Evolutionary conservation across 2,797 vertebrate species (phyloP).

Genomic region (Tapirus indicus): DNA sequence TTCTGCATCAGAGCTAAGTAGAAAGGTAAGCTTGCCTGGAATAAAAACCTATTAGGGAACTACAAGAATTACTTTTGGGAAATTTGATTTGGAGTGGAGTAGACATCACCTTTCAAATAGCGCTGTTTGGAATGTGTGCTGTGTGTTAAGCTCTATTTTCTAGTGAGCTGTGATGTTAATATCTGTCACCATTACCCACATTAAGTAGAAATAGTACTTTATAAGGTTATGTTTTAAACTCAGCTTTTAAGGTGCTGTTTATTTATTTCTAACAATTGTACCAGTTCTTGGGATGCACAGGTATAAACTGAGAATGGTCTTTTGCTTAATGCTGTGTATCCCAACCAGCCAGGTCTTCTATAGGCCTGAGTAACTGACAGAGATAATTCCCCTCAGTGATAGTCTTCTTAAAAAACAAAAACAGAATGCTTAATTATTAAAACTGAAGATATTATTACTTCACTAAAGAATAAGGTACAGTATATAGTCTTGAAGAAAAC

Average conservation of each 20-base stretch:
- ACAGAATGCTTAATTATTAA: constrained; percentile 20
- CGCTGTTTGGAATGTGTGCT: constrained; percentile 13
- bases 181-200: constrained; percentile 16
- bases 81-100: constrained; percentile 56
- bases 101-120: constrained; percentile 55
- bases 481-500: neutral
- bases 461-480: neutral
- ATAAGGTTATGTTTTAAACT: neutral
- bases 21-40: constrained; percentile 69
- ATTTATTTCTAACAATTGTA: neutral
- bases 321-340: neutral
- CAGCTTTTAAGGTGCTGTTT: constrained; percentile 3
- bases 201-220: neutral
- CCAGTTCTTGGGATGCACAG: neutral
- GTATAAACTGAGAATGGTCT: neutral
- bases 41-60: constrained; percentile 61
- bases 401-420: neutral
- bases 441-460: neutral
- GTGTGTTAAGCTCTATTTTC: constrained; percentile 49
- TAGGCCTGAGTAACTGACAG: neutral
- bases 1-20: constrained; percentile 64
- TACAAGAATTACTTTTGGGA: constrained; percentile 59
- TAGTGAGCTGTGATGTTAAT: constrained; percentile 8
- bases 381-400: neutral
- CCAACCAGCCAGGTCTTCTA: neutral